Evolutionary conservation across 2,888 invertebrate genomes (phyloP), one percentile per base, ranked within the genome.

Genomic region (Petrolisthes manimaculis): DNA sequence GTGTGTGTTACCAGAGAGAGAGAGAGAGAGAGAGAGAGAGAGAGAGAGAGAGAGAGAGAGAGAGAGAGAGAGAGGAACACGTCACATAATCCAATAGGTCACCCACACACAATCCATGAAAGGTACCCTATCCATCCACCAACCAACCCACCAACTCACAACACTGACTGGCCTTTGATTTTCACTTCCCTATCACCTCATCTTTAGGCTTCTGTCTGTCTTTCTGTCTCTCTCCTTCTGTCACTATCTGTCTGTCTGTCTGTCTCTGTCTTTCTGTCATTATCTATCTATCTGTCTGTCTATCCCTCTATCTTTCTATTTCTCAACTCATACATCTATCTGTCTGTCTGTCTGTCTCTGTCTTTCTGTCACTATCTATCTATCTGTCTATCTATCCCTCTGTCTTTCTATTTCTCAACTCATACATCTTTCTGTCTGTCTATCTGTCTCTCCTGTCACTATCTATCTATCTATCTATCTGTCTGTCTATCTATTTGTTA

Each of bases 161-260:
- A 37, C 37, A 37, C 2, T 37, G 1, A 37, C 37, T 37, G 37
- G 0, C 37, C 37, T 37, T 37, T 37, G 37, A 37, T 37, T 37
- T 37, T 37, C n/a, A 9, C 9, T 18, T 18, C 61, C 12, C 9
- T 12, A 18, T 18, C 61, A 61, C 61, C 61, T 18, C 61, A 61
- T 61, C 3, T 61, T 18, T 61, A 1, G 9, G 12, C 61, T 0
- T 61, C 61, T 61, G 12, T 61, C 61, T 61, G 12, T 61, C 61
- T 61, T 0, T 61, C 61, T 75, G 3, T 24, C 8, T 12, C 79
- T 53, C 55, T 79, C n/a, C 6, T 14, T 24, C 14, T 53, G 4
- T 54, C 9, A 12, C 79, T 53, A 12, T 79, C 79, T 79, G 2
- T 79, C 79, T 79, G 37, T 79, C 75, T 75, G 18, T 75, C 75